These are phyloP conservation scores for Meghimatium bilineatum DNA, from an alignment of 2,888 invertebrate genomes.

Conservation along the genomic window DNA sequence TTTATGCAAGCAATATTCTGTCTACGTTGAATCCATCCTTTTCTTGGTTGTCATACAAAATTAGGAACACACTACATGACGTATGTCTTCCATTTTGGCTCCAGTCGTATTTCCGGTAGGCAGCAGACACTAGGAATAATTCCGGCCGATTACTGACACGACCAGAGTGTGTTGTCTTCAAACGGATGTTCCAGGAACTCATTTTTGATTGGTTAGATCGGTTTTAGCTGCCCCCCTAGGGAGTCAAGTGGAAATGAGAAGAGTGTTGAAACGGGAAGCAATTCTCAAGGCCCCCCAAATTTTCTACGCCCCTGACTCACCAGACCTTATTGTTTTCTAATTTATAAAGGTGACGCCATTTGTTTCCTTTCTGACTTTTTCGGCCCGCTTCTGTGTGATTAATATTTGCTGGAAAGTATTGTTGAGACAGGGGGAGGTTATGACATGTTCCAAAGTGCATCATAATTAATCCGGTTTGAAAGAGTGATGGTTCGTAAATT, in stretches of 20 bases:
- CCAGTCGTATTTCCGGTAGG: background rate
- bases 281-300: slow-evolving; percentile 27
- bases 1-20: background rate
- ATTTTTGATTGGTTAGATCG: slow-evolving; percentile 35
- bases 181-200: slow-evolving; percentile 12
- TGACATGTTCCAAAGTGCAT: no score
- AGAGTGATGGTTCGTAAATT: no score
- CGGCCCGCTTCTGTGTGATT: background rate
- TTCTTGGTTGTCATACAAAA: background rate
- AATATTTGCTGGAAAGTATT: background rate
- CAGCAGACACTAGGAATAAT: slow-evolving; percentile 5
- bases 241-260: slow-evolving; percentile 42
- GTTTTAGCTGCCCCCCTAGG: slow-evolving; percentile 22
- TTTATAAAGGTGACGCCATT: slow-evolving; percentile 20
- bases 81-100: background rate
- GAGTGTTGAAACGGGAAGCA: slow-evolving; percentile 30
- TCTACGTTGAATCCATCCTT: background rate
- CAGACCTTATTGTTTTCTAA: slow-evolving; percentile 24
- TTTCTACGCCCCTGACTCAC: slow-evolving; percentile 28
- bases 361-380: background rate
- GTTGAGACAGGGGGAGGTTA: no score
- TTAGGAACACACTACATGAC: background rate
- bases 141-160: slow-evolving; percentile 16
- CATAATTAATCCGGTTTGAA: no score
- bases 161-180: background rate